Conservation (phyloP, 2,113 vertebrate species). For the Burhinus bistriatus region DNA sequence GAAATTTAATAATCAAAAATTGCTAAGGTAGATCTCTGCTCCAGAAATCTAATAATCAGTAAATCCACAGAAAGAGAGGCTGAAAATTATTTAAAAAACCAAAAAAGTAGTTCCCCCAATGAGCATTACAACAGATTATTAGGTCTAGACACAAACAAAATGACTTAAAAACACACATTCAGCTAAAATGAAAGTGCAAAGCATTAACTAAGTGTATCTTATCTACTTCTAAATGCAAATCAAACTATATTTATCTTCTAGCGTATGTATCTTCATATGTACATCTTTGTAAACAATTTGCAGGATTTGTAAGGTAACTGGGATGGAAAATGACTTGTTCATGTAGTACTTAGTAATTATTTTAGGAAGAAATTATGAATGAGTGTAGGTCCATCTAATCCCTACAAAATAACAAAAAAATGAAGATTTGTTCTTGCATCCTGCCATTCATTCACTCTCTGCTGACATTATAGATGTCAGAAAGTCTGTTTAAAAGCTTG, state of each 20-base stretch:
- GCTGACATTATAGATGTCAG: slow-evolving; percentile 63
- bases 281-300: not conserved
- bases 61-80: not conserved
- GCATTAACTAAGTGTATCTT: not conserved
- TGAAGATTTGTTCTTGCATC: slow-evolving; percentile 47
- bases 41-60: not conserved
- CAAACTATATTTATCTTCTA: not conserved
- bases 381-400: not conserved
- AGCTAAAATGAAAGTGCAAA: not conserved
- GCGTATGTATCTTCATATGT: not conserved
- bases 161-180: not conserved
- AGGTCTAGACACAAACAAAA: not conserved
- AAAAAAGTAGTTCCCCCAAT: not conserved
- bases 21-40: not conserved
- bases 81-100: not conserved
- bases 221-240: not conserved
- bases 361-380: slow-evolving; percentile 42
- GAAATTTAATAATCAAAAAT: not conserved
- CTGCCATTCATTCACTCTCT: slow-evolving; percentile 63
- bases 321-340: not conserved
- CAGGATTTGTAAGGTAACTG: not conserved
- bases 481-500: slow-evolving; percentile 65
- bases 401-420: slow-evolving; percentile 48
- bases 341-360: not conserved
- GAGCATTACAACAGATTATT: not conserved